A percentile compares a stretch with the other conserved stretches of the same genome.
Evolutionary conservation across 1,140 invertebrate species (phyloP).

Genomic region (Ladona fulva): DNA sequence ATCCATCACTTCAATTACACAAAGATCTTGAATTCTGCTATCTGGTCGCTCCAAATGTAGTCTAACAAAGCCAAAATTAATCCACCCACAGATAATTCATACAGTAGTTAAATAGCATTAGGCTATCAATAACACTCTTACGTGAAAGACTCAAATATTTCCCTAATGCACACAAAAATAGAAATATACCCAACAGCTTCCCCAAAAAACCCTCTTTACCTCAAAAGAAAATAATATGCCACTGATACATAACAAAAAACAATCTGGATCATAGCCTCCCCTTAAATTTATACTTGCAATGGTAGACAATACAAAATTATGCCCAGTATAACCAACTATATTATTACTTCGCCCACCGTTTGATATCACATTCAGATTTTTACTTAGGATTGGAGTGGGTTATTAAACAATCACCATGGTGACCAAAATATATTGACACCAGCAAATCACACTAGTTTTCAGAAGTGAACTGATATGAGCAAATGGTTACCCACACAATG

Average conservation of each 20-base stretch:
- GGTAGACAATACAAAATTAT: neutral
- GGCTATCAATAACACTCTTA: neutral
- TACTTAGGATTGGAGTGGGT: neutral
- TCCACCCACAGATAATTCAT: neutral
- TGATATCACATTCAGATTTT: neutral
- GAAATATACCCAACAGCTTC: conserved; percentile 3
- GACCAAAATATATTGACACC: neutral
- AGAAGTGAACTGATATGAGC: neutral
- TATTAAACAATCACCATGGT: neutral
- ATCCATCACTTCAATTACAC: too few species aligned
- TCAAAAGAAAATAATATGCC: neutral
- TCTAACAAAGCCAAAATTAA: neutral
- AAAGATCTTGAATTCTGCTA: too few species aligned
- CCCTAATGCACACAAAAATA: neutral
- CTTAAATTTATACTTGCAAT: neutral
- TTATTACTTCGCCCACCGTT: neutral
- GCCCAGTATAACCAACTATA: neutral
- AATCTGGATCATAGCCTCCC: neutral
- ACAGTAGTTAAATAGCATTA: neutral
- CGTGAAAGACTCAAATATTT: conserved; percentile 2
- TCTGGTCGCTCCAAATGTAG: too few species aligned
- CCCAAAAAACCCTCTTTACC: neutral
- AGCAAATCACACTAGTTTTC: neutral
- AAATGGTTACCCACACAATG: neutral
- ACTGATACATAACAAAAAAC: neutral